Percentiles rank a stretch among this genome's conserved stretches.
Conservation (phyloP, 2,888 invertebrate species). For the Ceraclea dissimilis region DNA sequence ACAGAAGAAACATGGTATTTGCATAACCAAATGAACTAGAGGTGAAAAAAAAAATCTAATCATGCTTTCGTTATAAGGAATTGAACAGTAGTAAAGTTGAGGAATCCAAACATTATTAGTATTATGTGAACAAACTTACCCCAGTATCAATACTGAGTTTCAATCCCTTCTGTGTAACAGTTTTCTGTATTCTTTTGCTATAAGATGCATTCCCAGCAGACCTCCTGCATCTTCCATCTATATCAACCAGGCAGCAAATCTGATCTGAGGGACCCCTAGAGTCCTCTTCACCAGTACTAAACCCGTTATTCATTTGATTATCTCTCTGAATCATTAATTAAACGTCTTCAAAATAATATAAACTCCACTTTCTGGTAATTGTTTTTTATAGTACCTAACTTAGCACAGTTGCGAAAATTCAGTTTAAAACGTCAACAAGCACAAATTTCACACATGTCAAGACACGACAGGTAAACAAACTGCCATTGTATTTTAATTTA, state of each 20-base stretch:
- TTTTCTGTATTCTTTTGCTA: slow-evolving; percentile 94
- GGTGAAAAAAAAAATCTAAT: too few species aligned
- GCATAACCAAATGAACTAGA: too few species aligned
- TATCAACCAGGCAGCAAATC: slow-evolving; percentile 88
- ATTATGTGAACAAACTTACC: too few species aligned
- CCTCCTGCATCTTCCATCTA: slow-evolving; percentile 77
- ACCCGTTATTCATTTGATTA: slow-evolving; percentile 73
- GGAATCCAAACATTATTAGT: too few species aligned
- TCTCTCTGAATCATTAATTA: slow-evolving; percentile 47
- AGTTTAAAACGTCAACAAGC: neutral
- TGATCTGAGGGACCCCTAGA: slow-evolving; percentile 82
- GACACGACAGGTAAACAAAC: too few species aligned
- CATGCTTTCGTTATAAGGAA: neutral
- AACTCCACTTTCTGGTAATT: too few species aligned
- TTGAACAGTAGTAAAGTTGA: neutral
- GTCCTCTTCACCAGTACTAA: slow-evolving; percentile 87
- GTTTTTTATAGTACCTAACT: neutral
- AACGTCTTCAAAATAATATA: neutral
- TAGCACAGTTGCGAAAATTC: neutral
- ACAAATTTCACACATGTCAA: neutral
- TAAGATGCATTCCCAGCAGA: slow-evolving; percentile 92
- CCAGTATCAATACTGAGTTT: slow-evolving; percentile 79
- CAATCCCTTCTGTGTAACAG: slow-evolving; percentile 82
- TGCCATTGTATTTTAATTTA: too few species aligned
- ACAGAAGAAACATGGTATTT: too few species aligned